phyloP scores from a whole-genome alignment of 2,113 vertebrate genomes.

The Pseudopodoces humilis region DNA sequence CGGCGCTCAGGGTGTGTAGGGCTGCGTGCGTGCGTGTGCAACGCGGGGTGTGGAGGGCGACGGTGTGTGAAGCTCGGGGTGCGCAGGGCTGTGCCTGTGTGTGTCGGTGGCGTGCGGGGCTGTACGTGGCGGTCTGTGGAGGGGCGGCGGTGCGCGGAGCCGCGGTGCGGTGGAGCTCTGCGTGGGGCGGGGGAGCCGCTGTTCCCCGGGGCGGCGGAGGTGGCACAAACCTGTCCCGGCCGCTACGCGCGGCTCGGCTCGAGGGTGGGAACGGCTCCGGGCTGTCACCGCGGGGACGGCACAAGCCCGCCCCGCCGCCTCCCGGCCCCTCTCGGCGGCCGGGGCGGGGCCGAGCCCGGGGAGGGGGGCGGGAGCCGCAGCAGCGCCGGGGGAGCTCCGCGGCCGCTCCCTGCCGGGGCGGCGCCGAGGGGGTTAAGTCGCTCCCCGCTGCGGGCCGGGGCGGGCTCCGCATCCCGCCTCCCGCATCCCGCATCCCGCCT shows the following conservation, averaged over 20 bases:
- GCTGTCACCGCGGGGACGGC: not conserved
- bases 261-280: not conserved
- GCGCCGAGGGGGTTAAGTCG: conserved; percentile 12
- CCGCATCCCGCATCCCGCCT: conserved; percentile 1
- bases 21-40: not conserved
- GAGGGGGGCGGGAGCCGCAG: not conserved
- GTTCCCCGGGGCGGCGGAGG: not conserved
- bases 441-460: not conserved
- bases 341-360: not conserved
- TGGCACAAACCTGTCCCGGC: not conserved
- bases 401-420: not conserved
- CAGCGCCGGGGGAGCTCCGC: not conserved
- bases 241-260: not conserved
- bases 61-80: not conserved
- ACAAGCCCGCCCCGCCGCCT: not conserved
- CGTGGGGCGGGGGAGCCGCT: not conserved
- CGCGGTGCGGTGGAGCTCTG: not conserved
- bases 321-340: not conserved
- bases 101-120: not conserved
- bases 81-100: not conserved
- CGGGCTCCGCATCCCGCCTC: not conserved
- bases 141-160: not conserved
- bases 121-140: not conserved
- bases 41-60: not conserved
- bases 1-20: not conserved